Evolutionary conservation across 1,140 invertebrate genomes (phyloP).

Genomic region (Camponotus floridanus): DNA sequence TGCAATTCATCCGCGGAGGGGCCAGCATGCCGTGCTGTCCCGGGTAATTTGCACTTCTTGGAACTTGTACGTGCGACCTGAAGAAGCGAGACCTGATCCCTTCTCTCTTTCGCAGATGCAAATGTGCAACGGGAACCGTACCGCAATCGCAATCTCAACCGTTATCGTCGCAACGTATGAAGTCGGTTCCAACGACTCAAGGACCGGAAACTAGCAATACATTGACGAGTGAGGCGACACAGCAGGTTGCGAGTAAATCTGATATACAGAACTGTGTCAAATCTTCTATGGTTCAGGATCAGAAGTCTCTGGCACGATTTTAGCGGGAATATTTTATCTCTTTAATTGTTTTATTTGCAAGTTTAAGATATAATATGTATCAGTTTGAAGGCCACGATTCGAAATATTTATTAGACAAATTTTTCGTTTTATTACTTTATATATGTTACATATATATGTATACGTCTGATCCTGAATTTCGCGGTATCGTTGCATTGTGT

Average conservation of each 20-base stretch:
- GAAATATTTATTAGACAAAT: not conserved
- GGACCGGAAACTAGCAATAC: conserved; percentile 21
- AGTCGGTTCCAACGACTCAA: not conserved
- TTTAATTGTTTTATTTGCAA: not conserved
- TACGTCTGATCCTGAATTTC: conserved; percentile 7
- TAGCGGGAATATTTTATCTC: not conserved
- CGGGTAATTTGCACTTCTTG: conserved; percentile 24
- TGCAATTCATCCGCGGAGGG: conserved; percentile 71
- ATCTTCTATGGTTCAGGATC: not conserved
- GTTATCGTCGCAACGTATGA: not conserved
- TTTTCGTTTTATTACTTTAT: too few species aligned
- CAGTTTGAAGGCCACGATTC: not conserved
- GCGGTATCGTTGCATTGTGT: not conserved
- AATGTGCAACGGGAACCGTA: conserved; percentile 22
- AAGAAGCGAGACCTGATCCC: not conserved
- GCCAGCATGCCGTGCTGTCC: conserved; percentile 47
- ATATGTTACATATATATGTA: not conserved
- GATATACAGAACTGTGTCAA: conserved; percentile 13
- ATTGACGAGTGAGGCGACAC: conserved; percentile 67
- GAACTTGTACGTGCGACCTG: too few species aligned
- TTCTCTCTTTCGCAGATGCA: conserved; percentile 43
- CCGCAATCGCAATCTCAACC: not conserved
- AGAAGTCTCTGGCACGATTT: not conserved
- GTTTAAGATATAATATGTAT: too few species aligned
- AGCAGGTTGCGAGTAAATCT: conserved; percentile 63